Evolutionary conservation across 2,888 invertebrate species (phyloP), one percentile per base, ranked within the genome.

Genomic region (Perithous albicinctus): DNA sequence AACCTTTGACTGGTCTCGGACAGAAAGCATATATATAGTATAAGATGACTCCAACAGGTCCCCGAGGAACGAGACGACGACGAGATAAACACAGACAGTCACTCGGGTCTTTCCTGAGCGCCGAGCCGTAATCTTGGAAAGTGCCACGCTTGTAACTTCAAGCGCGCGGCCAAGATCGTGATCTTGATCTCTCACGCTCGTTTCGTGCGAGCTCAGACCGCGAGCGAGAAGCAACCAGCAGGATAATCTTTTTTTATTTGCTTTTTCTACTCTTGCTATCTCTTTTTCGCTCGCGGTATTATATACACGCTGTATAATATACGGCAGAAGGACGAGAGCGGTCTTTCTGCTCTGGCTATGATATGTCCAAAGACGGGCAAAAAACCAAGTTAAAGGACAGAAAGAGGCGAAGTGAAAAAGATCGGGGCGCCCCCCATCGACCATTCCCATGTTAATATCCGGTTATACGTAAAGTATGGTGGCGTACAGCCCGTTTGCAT

Each of bases 361-460:
- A 80, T 56, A 56, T 35, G 70, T 64, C 59, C 61, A 46, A 74
- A 56, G 46, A 32, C 64, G 43, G 73, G 51, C 59, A 23, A 77
- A 64, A n/a, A 26, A 54, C 51, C 46, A 26, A 38, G 46, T 18
- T 10, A 23, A 29, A 72, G 23, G 59, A 48, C 48, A 41, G 20
- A 20, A 41, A 67, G 63, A 59, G 43, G 61, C 48, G 18, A 20
- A 54, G 51, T 73, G 74, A 75, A 54, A 43, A 56, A 61, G 43
- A 66, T 59, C 56, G 67, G 59, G 18, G 69, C 56, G 73, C 61
- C 48, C 46, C 84, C 87, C 89, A 87, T 88, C 86, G 89, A 90
- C 89, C 90, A 90, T 91, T 91, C 90, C 90, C 91, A 91, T 91
- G 90, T 90, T 91, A 91, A 91, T 91, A 90, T 89, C 90, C 90